Base-by-base conservation (phyloP, 2,888 invertebrate genomes). In the Orthosia cruda region DNA sequence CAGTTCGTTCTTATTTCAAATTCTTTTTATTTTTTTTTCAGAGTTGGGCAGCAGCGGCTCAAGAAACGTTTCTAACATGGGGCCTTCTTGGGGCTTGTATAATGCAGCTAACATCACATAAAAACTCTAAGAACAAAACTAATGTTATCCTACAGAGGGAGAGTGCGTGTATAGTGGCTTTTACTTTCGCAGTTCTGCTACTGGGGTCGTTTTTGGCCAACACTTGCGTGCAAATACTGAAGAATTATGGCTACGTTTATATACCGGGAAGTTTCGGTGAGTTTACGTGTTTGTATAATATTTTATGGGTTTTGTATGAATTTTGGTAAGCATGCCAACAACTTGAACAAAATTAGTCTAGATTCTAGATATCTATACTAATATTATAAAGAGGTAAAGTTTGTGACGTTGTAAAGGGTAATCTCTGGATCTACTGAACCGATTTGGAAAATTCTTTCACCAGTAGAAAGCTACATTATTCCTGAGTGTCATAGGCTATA, bases 21-120 rank as follows among this genome's bases (percentile, higher is more conserved):
- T 45, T 26, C 4, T 32, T 20, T 16, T 26, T 54, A 45, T 66
- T 75, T 77, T 72, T 75, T 77, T 85, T 77, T 57, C 95, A 98
- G 98, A 98, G 98, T 85, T 99, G 99, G 99, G 97, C 98, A 45
- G 98, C 99, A 0, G 99, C 99, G 0, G 98, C 98, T 23, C 98
- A 99, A 91, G 99, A 99, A 94, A 98, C 98, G 0, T 99, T 99
- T 92, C 97, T 99, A 68, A 98, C 98, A 0, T 99, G 99, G 99
- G 98, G 98, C 2, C 93, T 99, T 13, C 96, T 99, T 40, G 98
- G 98, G 15, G 98, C 98, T 0, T 98, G 98, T 74, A 97, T 98
- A 72, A 98, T 98, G 98, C 98, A 98, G 93, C 97, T 98, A 77
- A 97, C 98, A 20, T 98, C 98, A 75, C 98, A 98, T 92, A 98